phyloP scores from a whole-genome alignment of 2,888 invertebrate genomes.

The Amiota mariae region DNA sequence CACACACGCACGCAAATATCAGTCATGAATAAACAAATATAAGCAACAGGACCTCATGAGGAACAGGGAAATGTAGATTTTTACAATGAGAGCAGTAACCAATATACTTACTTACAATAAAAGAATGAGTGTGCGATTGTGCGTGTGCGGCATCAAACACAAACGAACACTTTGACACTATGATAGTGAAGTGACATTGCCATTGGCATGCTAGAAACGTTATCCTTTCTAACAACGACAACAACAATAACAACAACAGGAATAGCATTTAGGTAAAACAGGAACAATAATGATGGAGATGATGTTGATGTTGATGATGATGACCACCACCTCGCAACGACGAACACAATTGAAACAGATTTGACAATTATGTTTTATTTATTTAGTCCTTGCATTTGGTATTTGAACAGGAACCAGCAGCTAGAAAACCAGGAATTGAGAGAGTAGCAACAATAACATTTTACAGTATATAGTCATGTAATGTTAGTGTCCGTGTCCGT shows the following conservation, averaged over 20 bases:
- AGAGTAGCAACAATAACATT: not conserved
- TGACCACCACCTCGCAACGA: not conserved
- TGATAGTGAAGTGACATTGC: slow-evolving; percentile 10
- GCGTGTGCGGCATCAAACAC: slow-evolving; percentile 3
- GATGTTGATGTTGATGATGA: no score
- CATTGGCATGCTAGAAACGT: slow-evolving; percentile 7
- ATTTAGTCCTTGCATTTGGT: slow-evolving; percentile 42
- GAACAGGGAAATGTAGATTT: no score
- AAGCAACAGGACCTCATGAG: not conserved
- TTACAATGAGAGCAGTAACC: not conserved
- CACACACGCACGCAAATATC: not conserved
- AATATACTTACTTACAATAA: slow-evolving; percentile 5
- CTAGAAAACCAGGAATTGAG: not conserved
- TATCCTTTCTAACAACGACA: slow-evolving; percentile 3
- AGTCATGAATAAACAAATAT: slow-evolving; percentile 25
- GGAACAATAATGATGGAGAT: no score
- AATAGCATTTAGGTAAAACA: no score
- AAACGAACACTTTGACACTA: slow-evolving; percentile 8
- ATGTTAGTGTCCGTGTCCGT: not conserved
- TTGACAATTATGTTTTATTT: slow-evolving; percentile 56
- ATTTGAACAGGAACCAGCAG: slow-evolving; percentile 1
- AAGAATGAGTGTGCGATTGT: not conserved
- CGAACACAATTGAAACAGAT: slow-evolving; percentile 51
- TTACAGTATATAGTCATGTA: no score
- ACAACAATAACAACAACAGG: not conserved